Conservation (phyloP, 1,140 invertebrate species). For the Cephus cinctus region DNA sequence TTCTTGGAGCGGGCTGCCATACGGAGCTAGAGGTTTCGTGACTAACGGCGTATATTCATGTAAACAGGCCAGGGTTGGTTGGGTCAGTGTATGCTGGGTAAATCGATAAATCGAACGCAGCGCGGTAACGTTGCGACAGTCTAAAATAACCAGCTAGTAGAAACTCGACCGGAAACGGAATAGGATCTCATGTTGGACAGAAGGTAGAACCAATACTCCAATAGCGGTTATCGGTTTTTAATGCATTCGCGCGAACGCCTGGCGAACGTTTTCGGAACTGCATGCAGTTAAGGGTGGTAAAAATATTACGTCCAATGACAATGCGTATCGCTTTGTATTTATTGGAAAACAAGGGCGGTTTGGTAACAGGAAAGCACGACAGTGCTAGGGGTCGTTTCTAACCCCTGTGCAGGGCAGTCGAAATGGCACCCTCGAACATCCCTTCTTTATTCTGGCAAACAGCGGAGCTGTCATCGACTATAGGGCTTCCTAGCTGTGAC, state of each 20-base stretch:
- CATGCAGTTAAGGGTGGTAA: background rate
- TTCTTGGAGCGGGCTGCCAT: constrained; percentile 42
- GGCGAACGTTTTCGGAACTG: background rate
- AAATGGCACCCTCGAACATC: constrained; percentile 5
- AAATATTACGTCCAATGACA: background rate
- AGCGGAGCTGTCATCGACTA: too few species aligned
- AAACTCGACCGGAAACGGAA: constrained; percentile 47
- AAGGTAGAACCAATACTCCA: constrained; percentile 24
- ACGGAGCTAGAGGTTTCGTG: constrained; percentile 34
- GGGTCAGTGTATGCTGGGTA: too few species aligned
- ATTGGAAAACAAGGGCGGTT: constrained; percentile 56
- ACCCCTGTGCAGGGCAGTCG: constrained; percentile 36
- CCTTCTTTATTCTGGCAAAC: too few species aligned
- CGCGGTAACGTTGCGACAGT: constrained; percentile 4
- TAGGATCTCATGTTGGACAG: constrained; percentile 30
- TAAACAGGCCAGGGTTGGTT: background rate
- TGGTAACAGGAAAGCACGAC: constrained; percentile 47
- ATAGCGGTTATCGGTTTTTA: constrained; percentile 22
- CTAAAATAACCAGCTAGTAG: constrained; percentile 18
- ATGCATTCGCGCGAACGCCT: background rate
- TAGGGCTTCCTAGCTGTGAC: too few species aligned
- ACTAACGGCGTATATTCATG: background rate
- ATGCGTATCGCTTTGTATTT: constrained; percentile 44
- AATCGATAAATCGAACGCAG: constrained; percentile 37
- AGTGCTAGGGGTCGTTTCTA: constrained; percentile 31